phyloP scores from a whole-genome alignment of 2,888 invertebrate genomes.

The Clitarchus hookeri region DNA sequence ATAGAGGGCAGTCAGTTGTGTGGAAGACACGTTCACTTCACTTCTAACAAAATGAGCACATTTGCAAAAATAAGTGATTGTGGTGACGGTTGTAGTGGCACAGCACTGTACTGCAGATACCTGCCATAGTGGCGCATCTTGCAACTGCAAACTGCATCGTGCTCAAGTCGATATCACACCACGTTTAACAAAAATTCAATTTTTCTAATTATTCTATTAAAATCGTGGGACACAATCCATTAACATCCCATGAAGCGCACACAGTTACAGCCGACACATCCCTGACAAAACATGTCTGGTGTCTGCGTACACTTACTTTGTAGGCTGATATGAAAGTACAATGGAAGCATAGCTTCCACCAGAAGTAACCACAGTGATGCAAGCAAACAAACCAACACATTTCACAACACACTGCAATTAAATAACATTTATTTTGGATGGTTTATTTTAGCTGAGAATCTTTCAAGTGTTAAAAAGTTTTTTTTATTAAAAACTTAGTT shows the following conservation, averaged over 20 bases:
- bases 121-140: too few relatives aligned
- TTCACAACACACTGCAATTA: background rate
- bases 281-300: background rate
- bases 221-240: background rate
- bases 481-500: background rate
- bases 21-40: too few relatives aligned
- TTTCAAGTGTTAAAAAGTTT: background rate
- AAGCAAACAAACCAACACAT: background rate
- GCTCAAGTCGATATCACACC: too few relatives aligned
- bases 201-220: background rate
- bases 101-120: too few relatives aligned
- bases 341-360: background rate
- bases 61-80: too few relatives aligned
- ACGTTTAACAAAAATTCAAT: too few relatives aligned
- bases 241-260: background rate
- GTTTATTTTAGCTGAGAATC: background rate
- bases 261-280: background rate
- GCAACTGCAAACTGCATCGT: too few relatives aligned
- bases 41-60: too few relatives aligned
- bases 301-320: background rate
- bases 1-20: background rate
- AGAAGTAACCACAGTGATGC: background rate
- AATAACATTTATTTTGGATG: background rate
- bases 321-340: background rate
- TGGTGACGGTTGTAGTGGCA: too few relatives aligned